A percentile compares a stretch with the other conserved stretches of the same genome.
These are phyloP conservation scores for Oncopodura yosiiana DNA, from an alignment of 1,140 invertebrate genomes.

Conservation along the genomic window DNA sequence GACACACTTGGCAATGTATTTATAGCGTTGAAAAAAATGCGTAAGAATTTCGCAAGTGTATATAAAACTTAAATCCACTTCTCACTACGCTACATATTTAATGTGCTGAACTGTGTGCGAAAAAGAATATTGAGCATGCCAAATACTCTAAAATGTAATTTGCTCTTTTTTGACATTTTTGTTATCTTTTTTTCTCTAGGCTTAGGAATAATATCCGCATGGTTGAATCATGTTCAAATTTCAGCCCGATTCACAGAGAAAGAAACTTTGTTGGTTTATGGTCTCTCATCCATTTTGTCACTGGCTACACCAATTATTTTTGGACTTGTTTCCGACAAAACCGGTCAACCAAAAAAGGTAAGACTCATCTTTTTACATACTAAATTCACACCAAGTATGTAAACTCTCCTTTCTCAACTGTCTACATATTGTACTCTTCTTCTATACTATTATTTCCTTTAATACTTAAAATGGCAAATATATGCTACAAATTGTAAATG, in stretches of 20 bases:
- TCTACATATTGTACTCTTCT: too few species aligned
- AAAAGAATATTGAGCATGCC: background rate
- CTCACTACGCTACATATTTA: background rate
- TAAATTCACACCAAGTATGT: too few species aligned
- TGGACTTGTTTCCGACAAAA: conserved; percentile 32
- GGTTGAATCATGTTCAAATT: conserved; percentile 27
- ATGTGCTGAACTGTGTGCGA: background rate
- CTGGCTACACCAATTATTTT: conserved; percentile 30
- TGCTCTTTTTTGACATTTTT: background rate
- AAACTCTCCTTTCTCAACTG: too few species aligned
- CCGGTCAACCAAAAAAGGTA: conserved; percentile 32
- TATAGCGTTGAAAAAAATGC: background rate
- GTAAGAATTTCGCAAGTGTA: background rate
- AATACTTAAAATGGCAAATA: too few species aligned
- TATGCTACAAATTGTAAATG: too few species aligned
- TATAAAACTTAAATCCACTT: background rate
- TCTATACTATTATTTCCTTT: too few species aligned
- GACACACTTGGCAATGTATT: background rate
- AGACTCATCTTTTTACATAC: conserved; percentile 4
- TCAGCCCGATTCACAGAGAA: conserved; percentile 27
- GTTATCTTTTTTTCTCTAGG: conserved; percentile 21
- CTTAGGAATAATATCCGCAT: conserved; percentile 26
- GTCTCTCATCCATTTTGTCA: conserved; percentile 27
- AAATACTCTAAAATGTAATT: background rate
- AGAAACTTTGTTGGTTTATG: conserved; percentile 29